Percentiles rank a stretch among this genome's conserved stretches.
Conservation (phyloP, 92 coral and sea anemone species). For the Epizoanthus illoricatus region DNA sequence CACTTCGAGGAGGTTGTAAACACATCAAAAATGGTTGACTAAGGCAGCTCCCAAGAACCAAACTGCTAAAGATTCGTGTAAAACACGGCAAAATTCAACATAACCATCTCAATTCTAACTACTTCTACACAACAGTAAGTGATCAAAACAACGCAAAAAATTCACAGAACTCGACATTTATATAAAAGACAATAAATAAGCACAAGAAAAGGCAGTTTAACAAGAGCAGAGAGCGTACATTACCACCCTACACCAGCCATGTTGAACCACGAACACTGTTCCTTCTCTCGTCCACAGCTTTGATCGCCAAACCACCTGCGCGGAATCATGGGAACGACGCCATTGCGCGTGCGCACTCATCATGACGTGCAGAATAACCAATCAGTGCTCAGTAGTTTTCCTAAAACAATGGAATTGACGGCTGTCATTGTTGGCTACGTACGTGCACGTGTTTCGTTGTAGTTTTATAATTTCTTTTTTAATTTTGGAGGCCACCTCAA, state of each 20-base stretch:
- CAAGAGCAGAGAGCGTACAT: conserved; percentile 37
- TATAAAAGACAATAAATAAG: conserved; percentile 23
- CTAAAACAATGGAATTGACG: conserved; percentile 24
- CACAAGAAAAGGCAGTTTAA: conserved; percentile 26
- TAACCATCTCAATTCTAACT: conserved; percentile 24
- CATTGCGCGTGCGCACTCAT: conserved; percentile 23
- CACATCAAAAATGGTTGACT: conserved; percentile 46
- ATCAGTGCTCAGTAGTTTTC: conserved; percentile 37
- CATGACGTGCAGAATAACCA: conserved; percentile 18
- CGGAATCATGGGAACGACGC: conserved; percentile 43
- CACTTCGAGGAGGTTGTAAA: conserved; percentile 11
- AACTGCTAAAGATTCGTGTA: conserved; percentile 20
- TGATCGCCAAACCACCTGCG: conserved; percentile 46
- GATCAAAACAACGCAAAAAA: conserved; percentile 36
- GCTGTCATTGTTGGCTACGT: background rate
- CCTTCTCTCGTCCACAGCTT: conserved; percentile 33
- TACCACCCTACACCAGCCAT: conserved; percentile 45
- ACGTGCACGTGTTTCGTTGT: no score
- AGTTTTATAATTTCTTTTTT: no score
- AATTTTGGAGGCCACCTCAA: no score
- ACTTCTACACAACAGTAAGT: conserved; percentile 14
- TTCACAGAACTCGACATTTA: conserved; percentile 30
- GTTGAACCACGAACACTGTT: conserved; percentile 41
- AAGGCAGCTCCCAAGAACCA: conserved; percentile 5
- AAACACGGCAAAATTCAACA: conserved; percentile 41